Evolutionary conservation across 2,113 vertebrate genomes (phyloP).

Genomic region (Odocoileus hemionus): DNA sequence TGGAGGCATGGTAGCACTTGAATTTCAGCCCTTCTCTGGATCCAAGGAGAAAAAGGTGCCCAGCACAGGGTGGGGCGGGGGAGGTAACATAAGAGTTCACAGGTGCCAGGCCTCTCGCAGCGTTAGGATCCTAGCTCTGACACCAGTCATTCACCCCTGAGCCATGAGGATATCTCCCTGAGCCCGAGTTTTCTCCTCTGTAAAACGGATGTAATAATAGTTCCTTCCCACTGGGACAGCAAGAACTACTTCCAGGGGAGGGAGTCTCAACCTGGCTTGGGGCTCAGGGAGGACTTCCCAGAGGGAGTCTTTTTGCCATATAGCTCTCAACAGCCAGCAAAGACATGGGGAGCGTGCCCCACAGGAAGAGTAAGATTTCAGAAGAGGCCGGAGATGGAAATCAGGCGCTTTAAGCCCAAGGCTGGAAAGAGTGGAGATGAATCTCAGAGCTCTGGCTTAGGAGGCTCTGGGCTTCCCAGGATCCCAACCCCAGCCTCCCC

Average conservation of each 20-base stretch:
- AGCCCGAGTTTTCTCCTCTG: neutral
- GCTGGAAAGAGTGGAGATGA: neutral
- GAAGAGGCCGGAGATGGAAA: neutral
- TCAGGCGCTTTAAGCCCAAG: neutral
- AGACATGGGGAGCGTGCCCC: fast-evolving
- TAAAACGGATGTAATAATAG: neutral
- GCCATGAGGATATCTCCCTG: fast-evolving
- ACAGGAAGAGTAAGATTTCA: too few relatives aligned
- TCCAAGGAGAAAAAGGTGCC: neutral
- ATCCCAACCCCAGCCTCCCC: neutral
- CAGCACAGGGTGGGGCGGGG: fast-evolving
- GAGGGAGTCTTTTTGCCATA: fast-evolving
- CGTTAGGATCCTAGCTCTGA: too few relatives aligned
- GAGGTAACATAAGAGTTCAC: fast-evolving
- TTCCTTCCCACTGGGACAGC: neutral
- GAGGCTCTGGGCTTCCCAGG: neutral
- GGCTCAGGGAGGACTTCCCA: neutral
- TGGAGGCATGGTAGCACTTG: neutral
- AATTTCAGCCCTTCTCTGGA: neutral
- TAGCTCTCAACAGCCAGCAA: neutral
- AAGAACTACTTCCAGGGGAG: neutral
- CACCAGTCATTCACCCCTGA: neutral
- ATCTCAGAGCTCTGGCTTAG: neutral
- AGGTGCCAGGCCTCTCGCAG: neutral
- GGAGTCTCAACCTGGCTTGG: neutral